Percentiles rank a stretch among this genome's conserved stretches.
Evolutionary conservation across 2,888 invertebrate species (phyloP).

Genomic region (Lithophane semibrunnea): DNA sequence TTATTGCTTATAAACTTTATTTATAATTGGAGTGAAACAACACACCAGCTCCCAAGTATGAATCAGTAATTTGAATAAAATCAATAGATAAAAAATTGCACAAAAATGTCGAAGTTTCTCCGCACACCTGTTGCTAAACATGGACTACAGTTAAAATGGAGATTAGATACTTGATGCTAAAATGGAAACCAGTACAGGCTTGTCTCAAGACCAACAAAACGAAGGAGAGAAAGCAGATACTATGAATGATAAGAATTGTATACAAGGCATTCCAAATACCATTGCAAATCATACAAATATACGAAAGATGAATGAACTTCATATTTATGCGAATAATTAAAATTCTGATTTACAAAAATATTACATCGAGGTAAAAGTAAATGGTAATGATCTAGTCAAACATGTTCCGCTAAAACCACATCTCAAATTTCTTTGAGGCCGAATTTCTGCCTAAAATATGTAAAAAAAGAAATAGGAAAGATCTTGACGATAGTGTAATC

Average conservation of each 20-base stretch:
- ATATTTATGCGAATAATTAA: conserved; percentile 43
- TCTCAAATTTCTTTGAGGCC: conserved; percentile 2
- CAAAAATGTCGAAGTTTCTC: conserved; percentile 37
- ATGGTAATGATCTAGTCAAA: conserved; percentile 38
- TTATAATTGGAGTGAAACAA: conserved; percentile 20
- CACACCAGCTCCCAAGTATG: background rate
- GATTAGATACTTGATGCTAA: conserved; percentile 63
- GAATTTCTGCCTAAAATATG: conserved; percentile 18
- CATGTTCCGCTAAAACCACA: conserved; percentile 28
- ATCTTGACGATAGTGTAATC: conserved; percentile 22
- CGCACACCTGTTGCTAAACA: conserved; percentile 37
- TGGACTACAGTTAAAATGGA: conserved; percentile 46
- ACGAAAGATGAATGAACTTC: conserved; percentile 53
- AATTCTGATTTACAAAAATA: conserved; percentile 35
- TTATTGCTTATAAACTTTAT: conserved; percentile 28
- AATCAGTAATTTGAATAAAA: conserved; percentile 26
- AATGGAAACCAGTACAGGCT: conserved; percentile 55
- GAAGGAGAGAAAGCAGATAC: conserved; percentile 48
- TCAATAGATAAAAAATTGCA: conserved; percentile 25
- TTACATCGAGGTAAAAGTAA: conserved; percentile 40
- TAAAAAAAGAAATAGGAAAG: conserved; percentile 20
- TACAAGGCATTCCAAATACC: conserved; percentile 38
- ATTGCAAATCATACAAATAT: conserved; percentile 30
- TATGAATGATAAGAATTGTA: conserved; percentile 41
- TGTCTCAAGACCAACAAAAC: conserved; percentile 49